Evolutionary conservation across 2,797 vertebrate genomes (phyloP).

Genomic region (Halcyon badia): DNA sequence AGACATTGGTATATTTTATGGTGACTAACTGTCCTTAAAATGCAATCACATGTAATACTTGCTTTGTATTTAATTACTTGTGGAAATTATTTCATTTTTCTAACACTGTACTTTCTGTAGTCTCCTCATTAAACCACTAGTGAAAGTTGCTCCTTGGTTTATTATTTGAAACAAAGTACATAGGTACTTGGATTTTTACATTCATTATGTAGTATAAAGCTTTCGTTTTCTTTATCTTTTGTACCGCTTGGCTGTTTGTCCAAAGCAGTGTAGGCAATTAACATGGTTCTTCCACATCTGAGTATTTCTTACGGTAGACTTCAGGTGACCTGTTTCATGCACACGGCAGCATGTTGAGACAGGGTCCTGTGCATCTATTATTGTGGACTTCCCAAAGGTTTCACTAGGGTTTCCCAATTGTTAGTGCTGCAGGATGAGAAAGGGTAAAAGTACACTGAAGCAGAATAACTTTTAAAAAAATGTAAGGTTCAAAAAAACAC

Average conservation of each 20-base stretch:
- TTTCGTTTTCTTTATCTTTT: neutral
- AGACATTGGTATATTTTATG: neutral
- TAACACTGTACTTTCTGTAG: neutral
- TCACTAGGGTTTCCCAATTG: slow-evolving; percentile 23
- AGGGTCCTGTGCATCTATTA: neutral
- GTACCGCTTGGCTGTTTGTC: neutral
- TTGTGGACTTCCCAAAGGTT: neutral
- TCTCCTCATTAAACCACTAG: neutral
- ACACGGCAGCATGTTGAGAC: neutral
- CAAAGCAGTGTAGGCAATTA: neutral
- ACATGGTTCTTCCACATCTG: neutral
- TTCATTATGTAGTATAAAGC: neutral
- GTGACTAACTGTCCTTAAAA: slow-evolving; percentile 36
- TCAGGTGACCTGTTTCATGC: neutral
- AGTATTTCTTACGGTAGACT: neutral
- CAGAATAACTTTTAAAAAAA: neutral
- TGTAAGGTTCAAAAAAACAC: neutral
- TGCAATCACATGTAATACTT: neutral
- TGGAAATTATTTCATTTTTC: neutral
- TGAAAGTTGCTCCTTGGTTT: neutral
- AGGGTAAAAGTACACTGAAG: neutral
- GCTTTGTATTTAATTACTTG: neutral
- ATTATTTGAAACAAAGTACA: neutral
- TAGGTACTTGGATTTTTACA: neutral
- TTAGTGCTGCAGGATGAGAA: neutral